These are phyloP conservation scores for Raphicerus campestris DNA, from an alignment of 2,113 vertebrate species.

Conservation along the genomic window DNA sequence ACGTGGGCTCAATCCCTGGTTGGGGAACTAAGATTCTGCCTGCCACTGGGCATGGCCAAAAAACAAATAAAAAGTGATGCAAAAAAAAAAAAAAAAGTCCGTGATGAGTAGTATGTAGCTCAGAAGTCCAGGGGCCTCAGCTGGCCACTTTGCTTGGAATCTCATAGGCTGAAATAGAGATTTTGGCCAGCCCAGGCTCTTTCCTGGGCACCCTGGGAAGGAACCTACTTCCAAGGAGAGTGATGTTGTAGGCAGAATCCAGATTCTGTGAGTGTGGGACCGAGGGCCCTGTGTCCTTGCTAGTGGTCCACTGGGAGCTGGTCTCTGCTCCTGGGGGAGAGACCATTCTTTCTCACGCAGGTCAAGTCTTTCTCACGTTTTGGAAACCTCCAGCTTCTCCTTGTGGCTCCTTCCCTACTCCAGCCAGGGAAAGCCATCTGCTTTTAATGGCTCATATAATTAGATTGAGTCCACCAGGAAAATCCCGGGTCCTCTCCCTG, in stretches of 20 bases:
- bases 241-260: background rate
- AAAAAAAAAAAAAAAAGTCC: background rate
- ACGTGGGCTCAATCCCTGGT: background rate
- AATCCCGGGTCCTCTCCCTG: background rate
- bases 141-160: background rate
- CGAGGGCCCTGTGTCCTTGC: background rate
- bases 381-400: background rate
- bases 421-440: background rate
- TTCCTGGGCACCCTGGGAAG: background rate
- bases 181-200: background rate
- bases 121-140: background rate
- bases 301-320: background rate
- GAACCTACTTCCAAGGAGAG: background rate
- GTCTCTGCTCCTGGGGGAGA: background rate
- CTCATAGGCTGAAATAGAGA: background rate
- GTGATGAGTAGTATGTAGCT: background rate
- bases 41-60: background rate
- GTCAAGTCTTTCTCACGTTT: background rate
- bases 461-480: background rate
- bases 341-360: fast-evolving
- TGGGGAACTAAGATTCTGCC: background rate
- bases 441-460: background rate
- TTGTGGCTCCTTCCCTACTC: background rate
- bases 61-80: background rate
- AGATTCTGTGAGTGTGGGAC: background rate